Conservation (phyloP, 1,140 invertebrate genomes). For the Drosophila murphyi region DNA sequence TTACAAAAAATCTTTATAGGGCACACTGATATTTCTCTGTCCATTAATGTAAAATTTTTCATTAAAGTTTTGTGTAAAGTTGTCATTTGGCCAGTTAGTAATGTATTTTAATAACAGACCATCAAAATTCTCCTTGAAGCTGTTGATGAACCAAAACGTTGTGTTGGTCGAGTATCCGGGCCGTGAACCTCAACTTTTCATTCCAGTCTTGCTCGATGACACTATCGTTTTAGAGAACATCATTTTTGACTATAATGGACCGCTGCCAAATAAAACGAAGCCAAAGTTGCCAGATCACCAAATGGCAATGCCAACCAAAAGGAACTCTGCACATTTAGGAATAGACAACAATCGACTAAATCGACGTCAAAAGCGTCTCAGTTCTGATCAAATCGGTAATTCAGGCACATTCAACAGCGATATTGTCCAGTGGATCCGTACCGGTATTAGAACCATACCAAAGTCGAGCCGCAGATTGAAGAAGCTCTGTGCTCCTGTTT, state of each 20-base stretch:
- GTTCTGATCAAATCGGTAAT: neutral
- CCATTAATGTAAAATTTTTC: constrained; percentile 15
- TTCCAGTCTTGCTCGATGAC: constrained; percentile 26
- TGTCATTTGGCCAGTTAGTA: constrained; percentile 20
- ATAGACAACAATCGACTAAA: neutral
- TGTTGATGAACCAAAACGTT: constrained; percentile 30
- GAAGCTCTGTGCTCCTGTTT: neutral
- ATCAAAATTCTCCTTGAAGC: constrained; percentile 41
- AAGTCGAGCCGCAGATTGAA: neutral
- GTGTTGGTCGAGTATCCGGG: constrained; percentile 43
- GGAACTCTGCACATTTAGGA: neutral
- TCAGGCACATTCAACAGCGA: neutral
- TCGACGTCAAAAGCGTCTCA: neutral
- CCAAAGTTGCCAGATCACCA: neutral
- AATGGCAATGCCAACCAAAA: neutral
- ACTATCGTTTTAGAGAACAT: constrained; percentile 28
- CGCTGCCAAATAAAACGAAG: neutral
- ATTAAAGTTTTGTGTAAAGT: constrained; percentile 5
- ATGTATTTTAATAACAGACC: constrained; percentile 21
- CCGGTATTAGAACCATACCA: neutral
- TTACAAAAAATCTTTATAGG: neutral
- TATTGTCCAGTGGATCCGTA: constrained; percentile 11
- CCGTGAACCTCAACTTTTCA: constrained; percentile 41
- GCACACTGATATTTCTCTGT: neutral
- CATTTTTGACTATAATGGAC: constrained; percentile 17